Percentiles rank a stretch among this genome's conserved stretches.
Conservation (phyloP, 2,888 invertebrate species). For the Thelaira solivaga region DNA sequence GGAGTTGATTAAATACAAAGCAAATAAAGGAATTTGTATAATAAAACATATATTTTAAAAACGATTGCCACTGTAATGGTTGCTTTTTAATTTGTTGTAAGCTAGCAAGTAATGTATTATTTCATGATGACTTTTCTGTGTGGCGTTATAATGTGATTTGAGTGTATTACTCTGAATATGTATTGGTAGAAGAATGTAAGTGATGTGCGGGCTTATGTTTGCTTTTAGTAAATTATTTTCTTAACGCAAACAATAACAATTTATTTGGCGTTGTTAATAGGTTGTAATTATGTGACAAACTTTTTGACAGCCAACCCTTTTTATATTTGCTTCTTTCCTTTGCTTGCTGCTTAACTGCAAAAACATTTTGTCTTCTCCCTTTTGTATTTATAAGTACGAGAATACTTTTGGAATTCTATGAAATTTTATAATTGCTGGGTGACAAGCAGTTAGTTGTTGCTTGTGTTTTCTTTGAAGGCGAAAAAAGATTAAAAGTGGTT, state of each 20-base stretch:
- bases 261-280: slow-evolving; percentile 66
- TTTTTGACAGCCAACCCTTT: slow-evolving; percentile 67
- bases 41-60: too few relatives aligned
- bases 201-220: neutral
- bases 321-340: slow-evolving; percentile 58
- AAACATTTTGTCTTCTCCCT: slow-evolving; percentile 2
- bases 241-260: slow-evolving; percentile 64
- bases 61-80: slow-evolving; percentile 16
- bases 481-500: slow-evolving; percentile 47
- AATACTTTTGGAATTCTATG: slow-evolving; percentile 33
- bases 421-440: slow-evolving; percentile 42
- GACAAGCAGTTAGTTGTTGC: slow-evolving; percentile 6
- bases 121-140: slow-evolving; percentile 36
- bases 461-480: slow-evolving; percentile 16
- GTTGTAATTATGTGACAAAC: slow-evolving; percentile 67
- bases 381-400: too few relatives aligned
- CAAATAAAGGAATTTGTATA: too few relatives aligned
- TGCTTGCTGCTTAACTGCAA: neutral
- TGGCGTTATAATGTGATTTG: neutral
- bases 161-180: too few relatives aligned
- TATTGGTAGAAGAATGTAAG: neutral
- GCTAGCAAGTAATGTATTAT: slow-evolving; percentile 18
- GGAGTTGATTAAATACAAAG: neutral
- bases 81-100: slow-evolving; percentile 1
- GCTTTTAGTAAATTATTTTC: slow-evolving; percentile 56